phyloP scores from a whole-genome alignment of 2,797 vertebrate genomes.

The Dipus sagitta region DNA sequence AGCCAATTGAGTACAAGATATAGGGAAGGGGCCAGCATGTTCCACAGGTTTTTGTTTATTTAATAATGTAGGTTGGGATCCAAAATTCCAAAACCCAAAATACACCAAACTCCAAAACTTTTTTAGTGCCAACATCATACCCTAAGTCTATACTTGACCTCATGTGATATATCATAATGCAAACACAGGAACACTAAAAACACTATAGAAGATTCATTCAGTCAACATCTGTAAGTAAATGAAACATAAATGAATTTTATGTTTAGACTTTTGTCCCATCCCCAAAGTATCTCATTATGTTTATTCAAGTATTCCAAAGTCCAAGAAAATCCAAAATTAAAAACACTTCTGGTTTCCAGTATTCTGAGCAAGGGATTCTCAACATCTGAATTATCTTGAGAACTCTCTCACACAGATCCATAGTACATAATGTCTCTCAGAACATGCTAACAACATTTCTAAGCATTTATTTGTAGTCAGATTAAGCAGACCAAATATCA shows the following conservation, averaged over 20 bases:
- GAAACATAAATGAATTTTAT: not conserved
- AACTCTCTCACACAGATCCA: not conserved
- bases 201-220: not conserved
- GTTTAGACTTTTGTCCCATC: not conserved
- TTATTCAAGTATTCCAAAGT: not conserved
- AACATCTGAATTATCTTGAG: not conserved
- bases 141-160: not conserved
- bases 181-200: not conserved
- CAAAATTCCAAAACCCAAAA: not conserved
- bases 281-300: not conserved
- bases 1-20: not conserved
- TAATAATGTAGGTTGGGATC: not conserved
- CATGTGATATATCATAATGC: not conserved
- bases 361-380: not conserved
- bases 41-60: not conserved
- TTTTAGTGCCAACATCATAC: not conserved
- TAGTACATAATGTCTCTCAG: not conserved
- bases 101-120: not conserved
- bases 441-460: not conserved
- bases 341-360: not conserved
- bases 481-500: not conserved
- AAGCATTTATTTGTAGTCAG: not conserved
- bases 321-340: not conserved
- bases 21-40: rapidly evolving
- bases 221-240: not conserved